Percentiles rank a stretch among this genome's conserved stretches.
phyloP scores from a whole-genome alignment of 2,888 invertebrate genomes.

The Stomorhina lunata region DNA sequence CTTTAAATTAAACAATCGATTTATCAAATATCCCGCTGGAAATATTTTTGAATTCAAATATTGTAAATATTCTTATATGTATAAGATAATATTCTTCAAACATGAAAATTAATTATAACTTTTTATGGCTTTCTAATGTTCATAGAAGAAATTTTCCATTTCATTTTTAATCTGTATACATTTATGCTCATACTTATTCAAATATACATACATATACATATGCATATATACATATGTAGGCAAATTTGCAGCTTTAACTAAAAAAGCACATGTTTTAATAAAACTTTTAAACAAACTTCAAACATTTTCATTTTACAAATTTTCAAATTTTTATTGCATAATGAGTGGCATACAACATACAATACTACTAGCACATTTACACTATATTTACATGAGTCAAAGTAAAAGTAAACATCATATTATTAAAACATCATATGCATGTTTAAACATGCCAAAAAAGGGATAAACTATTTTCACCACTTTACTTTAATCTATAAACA shows the following conservation, averaged over 20 bases:
- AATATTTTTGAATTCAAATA: no score
- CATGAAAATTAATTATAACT: no score
- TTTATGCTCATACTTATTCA: neutral
- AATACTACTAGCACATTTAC: neutral
- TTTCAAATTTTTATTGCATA: neutral
- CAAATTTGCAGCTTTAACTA: neutral
- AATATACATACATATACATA: neutral
- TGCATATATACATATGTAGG: neutral
- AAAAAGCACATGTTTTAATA: constrained; percentile 12
- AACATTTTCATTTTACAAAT: constrained; percentile 23
- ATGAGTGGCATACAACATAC: neutral
- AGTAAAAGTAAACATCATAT: constrained; percentile 28
- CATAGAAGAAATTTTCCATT: no score
- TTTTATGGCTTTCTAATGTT: no score
- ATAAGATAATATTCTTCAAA: no score
- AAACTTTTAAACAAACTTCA: constrained; percentile 38
- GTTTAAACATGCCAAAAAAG: constrained; percentile 51
- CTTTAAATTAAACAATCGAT: no score
- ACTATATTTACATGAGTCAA: neutral
- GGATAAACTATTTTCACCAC: constrained; percentile 25
- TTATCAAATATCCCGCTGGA: no score
- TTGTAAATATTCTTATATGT: no score
- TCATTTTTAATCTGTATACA: no score
- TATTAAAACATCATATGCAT: constrained; percentile 57
- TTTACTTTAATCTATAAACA: neutral